Evolutionary conservation across 2,888 invertebrate species (phyloP).

Genomic region (Lacanobia oleracea): DNA sequence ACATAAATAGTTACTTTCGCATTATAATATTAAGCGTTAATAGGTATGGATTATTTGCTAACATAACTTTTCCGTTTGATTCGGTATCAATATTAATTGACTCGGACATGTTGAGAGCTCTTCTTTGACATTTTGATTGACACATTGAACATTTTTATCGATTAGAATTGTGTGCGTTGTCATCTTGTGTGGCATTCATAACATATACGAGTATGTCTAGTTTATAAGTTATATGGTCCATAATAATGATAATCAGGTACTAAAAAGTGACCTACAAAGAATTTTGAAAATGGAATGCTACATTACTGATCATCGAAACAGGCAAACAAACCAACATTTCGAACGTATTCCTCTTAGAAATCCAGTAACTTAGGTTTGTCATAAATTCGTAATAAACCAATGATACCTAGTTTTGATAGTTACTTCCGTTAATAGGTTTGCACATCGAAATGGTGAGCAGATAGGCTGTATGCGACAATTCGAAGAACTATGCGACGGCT

Average conservation of each 20-base stretch:
- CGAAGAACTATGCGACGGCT: no score
- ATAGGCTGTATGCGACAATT: no score
- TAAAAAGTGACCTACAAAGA: not conserved
- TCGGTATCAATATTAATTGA: constrained; percentile 17
- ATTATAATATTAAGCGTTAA: not conserved
- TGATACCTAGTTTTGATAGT: not conserved
- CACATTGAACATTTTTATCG: constrained; percentile 43
- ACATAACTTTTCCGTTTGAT: constrained; percentile 8
- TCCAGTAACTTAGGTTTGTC: not conserved
- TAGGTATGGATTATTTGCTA: not conserved
- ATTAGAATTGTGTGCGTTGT: constrained; percentile 41
- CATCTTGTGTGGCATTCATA: constrained; percentile 39
- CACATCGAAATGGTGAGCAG: no score
- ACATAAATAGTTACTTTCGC: no score
- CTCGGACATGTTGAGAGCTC: constrained; percentile 6
- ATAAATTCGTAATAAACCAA: no score
- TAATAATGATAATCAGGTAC: not conserved
- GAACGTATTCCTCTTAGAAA: not conserved
- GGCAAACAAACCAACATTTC: not conserved
- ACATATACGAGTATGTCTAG: not conserved
- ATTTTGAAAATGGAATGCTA: not conserved
- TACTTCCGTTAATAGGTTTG: no score
- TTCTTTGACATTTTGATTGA: constrained; percentile 49
- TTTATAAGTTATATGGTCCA: not conserved
- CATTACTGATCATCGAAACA: not conserved